A percentile compares a stretch with the other conserved stretches of the same genome.
Evolutionary conservation across 2,797 vertebrate species (phyloP).

Genomic region (Lophotriccus pileatus): DNA sequence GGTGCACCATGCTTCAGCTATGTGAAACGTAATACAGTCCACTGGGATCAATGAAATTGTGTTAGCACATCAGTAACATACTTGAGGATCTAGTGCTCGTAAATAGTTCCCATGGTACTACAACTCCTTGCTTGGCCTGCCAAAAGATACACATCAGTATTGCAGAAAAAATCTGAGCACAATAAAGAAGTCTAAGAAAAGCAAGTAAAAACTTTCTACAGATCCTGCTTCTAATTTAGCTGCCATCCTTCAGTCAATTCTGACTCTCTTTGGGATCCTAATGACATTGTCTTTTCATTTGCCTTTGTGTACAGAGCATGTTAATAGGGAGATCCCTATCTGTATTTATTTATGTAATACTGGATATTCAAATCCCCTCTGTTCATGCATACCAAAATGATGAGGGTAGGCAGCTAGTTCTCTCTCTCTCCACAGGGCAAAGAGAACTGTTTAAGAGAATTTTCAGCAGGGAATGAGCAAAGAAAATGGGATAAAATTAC

Average conservation of each 20-base stretch:
- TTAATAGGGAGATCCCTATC: not conserved
- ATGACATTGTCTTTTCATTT: not conserved
- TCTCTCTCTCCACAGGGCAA: not conserved
- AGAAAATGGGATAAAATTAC: conserved; percentile 10
- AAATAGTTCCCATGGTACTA: not conserved
- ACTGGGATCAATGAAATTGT: conserved; percentile 40
- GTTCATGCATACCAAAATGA: not conserved
- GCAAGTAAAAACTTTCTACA: not conserved
- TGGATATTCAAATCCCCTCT: not conserved
- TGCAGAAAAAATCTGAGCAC: not conserved
- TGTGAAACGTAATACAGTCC: not conserved
- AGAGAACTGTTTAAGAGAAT: not conserved
- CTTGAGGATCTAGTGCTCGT: not conserved
- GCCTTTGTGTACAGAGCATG: not conserved
- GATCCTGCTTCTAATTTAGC: not conserved
- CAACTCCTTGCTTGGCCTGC: not conserved
- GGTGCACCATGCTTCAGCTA: not conserved
- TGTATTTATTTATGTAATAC: not conserved
- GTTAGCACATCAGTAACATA: conserved; percentile 19
- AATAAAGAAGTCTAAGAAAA: not conserved
- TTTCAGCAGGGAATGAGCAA: not conserved
- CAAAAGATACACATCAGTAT: not conserved
- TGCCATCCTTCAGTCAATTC: not conserved
- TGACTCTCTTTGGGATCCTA: not conserved
- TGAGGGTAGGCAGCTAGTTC: not conserved